Conservation (phyloP, 2,888 invertebrate species). For the Heteromyza rotundicornis region DNA sequence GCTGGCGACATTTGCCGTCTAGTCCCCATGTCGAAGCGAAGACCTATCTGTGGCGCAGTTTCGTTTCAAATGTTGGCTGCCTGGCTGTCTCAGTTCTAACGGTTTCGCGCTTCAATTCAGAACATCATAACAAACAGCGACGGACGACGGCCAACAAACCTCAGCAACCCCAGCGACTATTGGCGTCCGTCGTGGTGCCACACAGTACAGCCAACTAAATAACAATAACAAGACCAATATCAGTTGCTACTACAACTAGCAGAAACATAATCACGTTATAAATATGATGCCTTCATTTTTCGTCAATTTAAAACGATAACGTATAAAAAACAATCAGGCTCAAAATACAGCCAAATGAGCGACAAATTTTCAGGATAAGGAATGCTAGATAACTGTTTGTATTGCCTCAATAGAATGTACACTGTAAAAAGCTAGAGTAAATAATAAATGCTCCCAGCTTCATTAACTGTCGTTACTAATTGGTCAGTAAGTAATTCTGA, state of each 20-base stretch:
- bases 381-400: slow-evolving; percentile 1
- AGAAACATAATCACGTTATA: slow-evolving; percentile 32
- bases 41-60: slow-evolving; percentile 42
- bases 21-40: slow-evolving; percentile 52
- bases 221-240: slow-evolving; percentile 40
- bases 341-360: slow-evolving; percentile 1
- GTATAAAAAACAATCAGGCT: slow-evolving; percentile 17
- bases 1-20: slow-evolving; percentile 56
- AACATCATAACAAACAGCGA: slow-evolving; percentile 31
- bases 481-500: too few species aligned
- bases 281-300: slow-evolving; percentile 24
- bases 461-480: too few species aligned
- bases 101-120: slow-evolving; percentile 35
- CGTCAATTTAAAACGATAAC: slow-evolving; percentile 32
- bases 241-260: slow-evolving; percentile 17
- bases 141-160: slow-evolving; percentile 20
- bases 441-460: too few species aligned
- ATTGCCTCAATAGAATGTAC: too few species aligned
- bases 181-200: slow-evolving; percentile 36
- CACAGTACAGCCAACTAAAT: slow-evolving; percentile 43
- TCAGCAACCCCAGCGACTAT: slow-evolving; percentile 24
- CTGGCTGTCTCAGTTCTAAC: slow-evolving; percentile 44
- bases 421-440: too few species aligned
- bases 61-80: slow-evolving; percentile 52
- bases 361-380: neutral